Evolutionary conservation across 1,140 invertebrate species (phyloP).

Genomic region (Heterodera carotae): DNA sequence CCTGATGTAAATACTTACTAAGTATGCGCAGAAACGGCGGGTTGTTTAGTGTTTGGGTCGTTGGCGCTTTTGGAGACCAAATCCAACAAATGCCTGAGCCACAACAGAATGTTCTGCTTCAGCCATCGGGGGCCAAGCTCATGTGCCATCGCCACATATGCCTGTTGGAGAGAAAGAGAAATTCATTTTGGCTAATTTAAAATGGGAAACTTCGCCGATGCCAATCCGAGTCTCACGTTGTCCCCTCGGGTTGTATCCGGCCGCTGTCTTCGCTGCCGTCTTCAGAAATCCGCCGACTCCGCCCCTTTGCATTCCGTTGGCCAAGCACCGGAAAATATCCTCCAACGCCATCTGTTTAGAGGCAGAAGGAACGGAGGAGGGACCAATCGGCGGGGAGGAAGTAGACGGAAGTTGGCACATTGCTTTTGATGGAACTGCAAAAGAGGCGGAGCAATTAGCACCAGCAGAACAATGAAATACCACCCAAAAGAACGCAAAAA

Average conservation of each 20-base stretch:
- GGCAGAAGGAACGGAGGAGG: not conserved
- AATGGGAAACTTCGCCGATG: constrained; percentile 73
- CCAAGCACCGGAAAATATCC: constrained; percentile 85
- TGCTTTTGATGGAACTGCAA: not conserved
- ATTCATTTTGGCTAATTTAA: not conserved
- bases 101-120: constrained; percentile 82
- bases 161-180: constrained; percentile 69
- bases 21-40: not conserved
- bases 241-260: constrained; percentile 91
- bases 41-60: not conserved
- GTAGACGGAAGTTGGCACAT: constrained; percentile 2
- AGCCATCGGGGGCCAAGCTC: constrained; percentile 89
- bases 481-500: no score
- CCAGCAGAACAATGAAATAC: no score
- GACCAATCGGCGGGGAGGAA: not conserved
- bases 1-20: not conserved
- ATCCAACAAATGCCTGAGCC: constrained; percentile 86
- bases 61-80: constrained; percentile 73
- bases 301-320: constrained; percentile 90
- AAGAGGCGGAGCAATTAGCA: no score
- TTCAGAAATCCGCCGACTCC: constrained; percentile 90
- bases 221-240: constrained; percentile 93
- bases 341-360: constrained; percentile 76
- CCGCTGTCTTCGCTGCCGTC: constrained; percentile 85
- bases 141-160: constrained; percentile 88